These are phyloP conservation scores for Erpobdella octoculata DNA, from an alignment of 2,888 invertebrate genomes.

Conservation along the genomic window DNA sequence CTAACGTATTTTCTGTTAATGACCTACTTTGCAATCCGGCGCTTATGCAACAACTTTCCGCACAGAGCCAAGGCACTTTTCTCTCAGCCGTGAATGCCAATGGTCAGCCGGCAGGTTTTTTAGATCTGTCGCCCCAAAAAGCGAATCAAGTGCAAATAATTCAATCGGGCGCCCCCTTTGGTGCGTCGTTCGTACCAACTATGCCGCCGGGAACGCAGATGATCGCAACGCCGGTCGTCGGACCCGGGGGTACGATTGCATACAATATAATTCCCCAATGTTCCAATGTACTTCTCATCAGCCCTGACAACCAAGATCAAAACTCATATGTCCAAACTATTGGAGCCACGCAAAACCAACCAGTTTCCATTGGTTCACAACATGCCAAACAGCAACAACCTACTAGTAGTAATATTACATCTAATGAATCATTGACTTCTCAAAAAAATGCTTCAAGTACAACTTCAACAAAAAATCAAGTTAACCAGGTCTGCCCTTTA, in stretches of 20 bases:
- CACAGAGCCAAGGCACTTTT: constrained; percentile 43
- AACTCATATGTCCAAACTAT: not conserved
- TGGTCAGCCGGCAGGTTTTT: constrained; percentile 4
- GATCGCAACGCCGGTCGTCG: constrained; percentile 44
- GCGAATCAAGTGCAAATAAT: constrained; percentile 16
- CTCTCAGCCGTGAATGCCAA: not conserved
- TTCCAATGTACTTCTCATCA: constrained; percentile 68
- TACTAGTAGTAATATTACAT: not conserved
- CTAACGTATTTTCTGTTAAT: constrained; percentile 21
- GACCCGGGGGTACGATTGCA: constrained; percentile 53
- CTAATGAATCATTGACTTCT: not conserved
- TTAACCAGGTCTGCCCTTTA: not conserved
- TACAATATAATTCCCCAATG: constrained; percentile 56
- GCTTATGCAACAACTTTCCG: constrained; percentile 52
- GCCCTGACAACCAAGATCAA: constrained; percentile 73
- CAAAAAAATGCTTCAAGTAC: not conserved
- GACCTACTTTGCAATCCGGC: constrained; percentile 36
- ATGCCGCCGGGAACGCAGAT: constrained; percentile 41
- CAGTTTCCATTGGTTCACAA: constrained; percentile 4
- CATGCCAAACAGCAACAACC: not conserved
- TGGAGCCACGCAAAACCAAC: not conserved
- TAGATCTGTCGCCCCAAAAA: constrained; percentile 14
- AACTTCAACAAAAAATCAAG: constrained; percentile 45
- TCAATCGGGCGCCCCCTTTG: not conserved
- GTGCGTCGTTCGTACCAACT: constrained; percentile 5